Percentiles rank a stretch among this genome's conserved stretches.
phyloP scores from a whole-genome alignment of 1,140 invertebrate genomes.

The Orchestia grillus region DNA sequence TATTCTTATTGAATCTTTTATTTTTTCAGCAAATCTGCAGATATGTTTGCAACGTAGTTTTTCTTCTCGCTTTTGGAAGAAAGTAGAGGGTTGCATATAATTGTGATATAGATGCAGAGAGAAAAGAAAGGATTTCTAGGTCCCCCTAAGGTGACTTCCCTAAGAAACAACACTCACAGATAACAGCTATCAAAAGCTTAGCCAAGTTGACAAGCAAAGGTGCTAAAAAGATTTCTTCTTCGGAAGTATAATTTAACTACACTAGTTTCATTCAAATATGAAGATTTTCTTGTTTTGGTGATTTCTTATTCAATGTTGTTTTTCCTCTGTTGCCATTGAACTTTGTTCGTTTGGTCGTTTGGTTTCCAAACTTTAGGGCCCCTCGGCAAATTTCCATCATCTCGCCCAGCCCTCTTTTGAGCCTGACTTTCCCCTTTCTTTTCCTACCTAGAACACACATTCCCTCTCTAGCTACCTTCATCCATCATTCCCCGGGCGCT shows the following conservation, averaged over 20 bases:
- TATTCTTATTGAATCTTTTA: too few relatives aligned
- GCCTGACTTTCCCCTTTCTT: neutral
- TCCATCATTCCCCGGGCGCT: neutral
- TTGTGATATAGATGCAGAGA: too few relatives aligned
- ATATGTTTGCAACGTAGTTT: too few relatives aligned
- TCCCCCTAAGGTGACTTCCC: too few relatives aligned
- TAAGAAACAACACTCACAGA: too few relatives aligned
- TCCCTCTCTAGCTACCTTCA: neutral
- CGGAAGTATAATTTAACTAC: too few relatives aligned
- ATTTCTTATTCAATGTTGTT: neutral
- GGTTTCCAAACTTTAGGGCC: neutral
- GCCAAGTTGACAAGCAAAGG: neutral
- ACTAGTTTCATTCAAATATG: neutral
- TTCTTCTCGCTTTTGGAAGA: too few relatives aligned
- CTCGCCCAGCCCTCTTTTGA: neutral
- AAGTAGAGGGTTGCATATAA: too few relatives aligned
- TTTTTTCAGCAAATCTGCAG: too few relatives aligned
- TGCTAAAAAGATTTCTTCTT: neutral
- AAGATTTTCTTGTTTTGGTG: neutral
- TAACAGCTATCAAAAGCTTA: too few relatives aligned
- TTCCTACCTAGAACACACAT: neutral
- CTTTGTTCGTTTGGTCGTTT: neutral
- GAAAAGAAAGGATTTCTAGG: too few relatives aligned
- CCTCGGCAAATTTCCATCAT: neutral
- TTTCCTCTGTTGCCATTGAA: neutral